These are phyloP conservation scores for Gymnogyps californianus DNA, from an alignment of 2,113 vertebrate genomes.

Conservation along the genomic window DNA sequence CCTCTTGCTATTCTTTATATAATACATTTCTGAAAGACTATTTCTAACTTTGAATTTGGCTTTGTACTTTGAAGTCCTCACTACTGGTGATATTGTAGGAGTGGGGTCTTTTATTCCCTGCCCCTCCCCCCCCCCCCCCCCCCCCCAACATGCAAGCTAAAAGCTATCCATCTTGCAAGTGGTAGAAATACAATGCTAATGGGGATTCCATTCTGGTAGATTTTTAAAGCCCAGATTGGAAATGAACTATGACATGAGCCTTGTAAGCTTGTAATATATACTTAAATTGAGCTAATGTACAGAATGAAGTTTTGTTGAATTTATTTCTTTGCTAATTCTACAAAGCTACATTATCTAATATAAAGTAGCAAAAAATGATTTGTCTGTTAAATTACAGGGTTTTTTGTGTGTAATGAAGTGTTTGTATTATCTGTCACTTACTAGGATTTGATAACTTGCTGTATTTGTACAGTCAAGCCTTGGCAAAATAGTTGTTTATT, in stretches of 20 bases:
- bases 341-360: conserved; percentile 65
- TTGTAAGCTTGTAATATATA: conserved; percentile 72
- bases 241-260: conserved; percentile 69
- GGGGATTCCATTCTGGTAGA: conserved; percentile 41
- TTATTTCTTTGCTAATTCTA: conserved; percentile 67
- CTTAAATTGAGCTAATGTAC: conserved; percentile 74
- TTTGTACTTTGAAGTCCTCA: not conserved
- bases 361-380: conserved; percentile 46
- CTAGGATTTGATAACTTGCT: conserved; percentile 57
- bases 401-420: conserved; percentile 63
- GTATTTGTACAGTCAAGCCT: conserved; percentile 74
- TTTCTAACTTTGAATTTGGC: conserved; percentile 18
- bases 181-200: not conserved
- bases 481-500: conserved; percentile 70
- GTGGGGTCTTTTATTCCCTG: not conserved
- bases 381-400: conserved; percentile 48
- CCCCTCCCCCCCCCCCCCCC: too few species aligned
- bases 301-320: conserved; percentile 66
- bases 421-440: conserved; percentile 69
- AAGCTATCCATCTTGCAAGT: not conserved
- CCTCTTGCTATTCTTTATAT: not conserved
- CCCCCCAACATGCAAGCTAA: not conserved
- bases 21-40: not conserved
- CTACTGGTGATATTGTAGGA: not conserved
- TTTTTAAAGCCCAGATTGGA: conserved; percentile 66